A percentile compares a stretch with the other conserved stretches of the same genome.
Evolutionary conservation across 1,140 invertebrate species (phyloP).

Genomic region (Megalopta genalis): DNA sequence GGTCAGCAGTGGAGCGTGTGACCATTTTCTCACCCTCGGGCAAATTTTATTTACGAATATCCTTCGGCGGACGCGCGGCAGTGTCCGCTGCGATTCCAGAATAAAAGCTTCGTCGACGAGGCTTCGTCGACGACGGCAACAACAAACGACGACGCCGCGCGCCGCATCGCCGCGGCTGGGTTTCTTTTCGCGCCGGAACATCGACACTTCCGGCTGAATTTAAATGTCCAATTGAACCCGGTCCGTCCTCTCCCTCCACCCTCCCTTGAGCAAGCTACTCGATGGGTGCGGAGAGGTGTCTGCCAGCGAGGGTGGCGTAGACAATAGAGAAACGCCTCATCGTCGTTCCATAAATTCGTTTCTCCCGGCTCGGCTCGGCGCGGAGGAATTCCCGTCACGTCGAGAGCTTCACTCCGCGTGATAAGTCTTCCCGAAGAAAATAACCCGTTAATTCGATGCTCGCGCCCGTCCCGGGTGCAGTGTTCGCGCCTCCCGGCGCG

Average conservation of each 20-base stretch:
- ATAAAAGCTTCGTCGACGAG: constrained; percentile 46
- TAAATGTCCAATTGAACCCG: constrained; percentile 59
- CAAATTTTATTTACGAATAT: constrained; percentile 77
- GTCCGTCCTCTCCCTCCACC: constrained; percentile 27
- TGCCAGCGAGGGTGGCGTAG: constrained; percentile 2
- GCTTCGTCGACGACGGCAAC: background rate
- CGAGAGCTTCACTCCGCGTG: constrained; percentile 39
- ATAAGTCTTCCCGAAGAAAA: constrained; percentile 47
- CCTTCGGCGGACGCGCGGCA: constrained; percentile 41
- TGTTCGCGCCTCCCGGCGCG: background rate
- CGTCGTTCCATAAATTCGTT: constrained; percentile 42
- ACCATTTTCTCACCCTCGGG: constrained; percentile 72
- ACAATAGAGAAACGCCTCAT: constrained; percentile 31
- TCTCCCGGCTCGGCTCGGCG: background rate
- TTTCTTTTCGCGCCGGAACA: constrained; percentile 46
- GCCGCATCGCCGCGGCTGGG: no score
- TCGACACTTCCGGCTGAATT: constrained; percentile 59
- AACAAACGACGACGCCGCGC: background rate
- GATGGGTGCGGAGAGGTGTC: constrained; percentile 8
- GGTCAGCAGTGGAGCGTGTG: constrained; percentile 76
- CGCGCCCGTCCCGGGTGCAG: constrained; percentile 2
- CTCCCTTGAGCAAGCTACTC: constrained; percentile 6
- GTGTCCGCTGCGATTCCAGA: constrained; percentile 38
- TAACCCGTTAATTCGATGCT: constrained; percentile 50
- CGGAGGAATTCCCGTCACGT: constrained; percentile 49